A percentile compares a stretch with the other conserved stretches of the same genome.
Conservation (phyloP, 2,113 vertebrate species). For the Struthidea cinerea region DNA sequence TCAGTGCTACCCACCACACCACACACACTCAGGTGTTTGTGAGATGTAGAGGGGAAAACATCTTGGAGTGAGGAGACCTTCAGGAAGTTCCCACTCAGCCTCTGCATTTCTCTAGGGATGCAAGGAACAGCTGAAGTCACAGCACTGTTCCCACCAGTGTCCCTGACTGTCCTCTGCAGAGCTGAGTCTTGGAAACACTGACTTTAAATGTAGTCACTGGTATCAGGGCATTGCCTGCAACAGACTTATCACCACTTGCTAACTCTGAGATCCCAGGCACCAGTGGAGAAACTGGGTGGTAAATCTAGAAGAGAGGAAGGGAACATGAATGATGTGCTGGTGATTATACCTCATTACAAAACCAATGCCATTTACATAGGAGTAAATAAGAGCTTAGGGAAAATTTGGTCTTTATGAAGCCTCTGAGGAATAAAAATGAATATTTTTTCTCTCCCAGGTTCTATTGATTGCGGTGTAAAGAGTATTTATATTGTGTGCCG, state of each 20-base stretch:
- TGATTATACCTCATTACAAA: not conserved
- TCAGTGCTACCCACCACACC: not conserved
- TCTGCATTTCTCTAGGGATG: not conserved
- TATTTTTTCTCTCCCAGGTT: not conserved
- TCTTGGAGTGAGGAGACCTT: not conserved
- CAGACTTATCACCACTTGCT: not conserved
- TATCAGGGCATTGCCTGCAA: not conserved
- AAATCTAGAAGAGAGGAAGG: not conserved
- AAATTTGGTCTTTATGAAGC: not conserved
- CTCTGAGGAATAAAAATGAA: not conserved
- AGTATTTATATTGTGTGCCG: constrained; percentile 2
- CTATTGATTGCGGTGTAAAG: not conserved
- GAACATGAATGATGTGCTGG: not conserved
- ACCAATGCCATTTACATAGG: not conserved
- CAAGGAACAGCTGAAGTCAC: not conserved
- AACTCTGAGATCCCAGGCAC: not conserved
- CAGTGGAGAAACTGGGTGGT: not conserved
- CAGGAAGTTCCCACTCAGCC: not conserved
- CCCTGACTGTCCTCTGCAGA: not conserved
- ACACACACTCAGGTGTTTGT: accelerated
- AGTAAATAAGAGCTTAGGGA: not conserved
- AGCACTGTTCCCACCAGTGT: not conserved
- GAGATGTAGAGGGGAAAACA: not conserved
- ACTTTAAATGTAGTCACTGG: not conserved
- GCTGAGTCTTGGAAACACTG: not conserved